Evolutionary conservation across 2,888 invertebrate species (phyloP).

Genomic region (Cyaniris semiargus): DNA sequence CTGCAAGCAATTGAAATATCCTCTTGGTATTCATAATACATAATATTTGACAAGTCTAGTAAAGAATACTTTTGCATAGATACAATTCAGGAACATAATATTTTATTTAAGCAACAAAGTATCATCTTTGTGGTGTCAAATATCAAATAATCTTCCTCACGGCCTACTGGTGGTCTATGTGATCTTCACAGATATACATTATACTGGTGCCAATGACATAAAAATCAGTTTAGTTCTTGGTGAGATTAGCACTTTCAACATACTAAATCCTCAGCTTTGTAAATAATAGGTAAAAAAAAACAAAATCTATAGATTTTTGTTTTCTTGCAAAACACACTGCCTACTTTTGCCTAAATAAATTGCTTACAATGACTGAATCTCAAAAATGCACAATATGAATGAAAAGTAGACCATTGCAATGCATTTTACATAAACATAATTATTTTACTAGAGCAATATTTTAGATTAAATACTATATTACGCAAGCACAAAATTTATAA

Average conservation of each 20-base stretch:
- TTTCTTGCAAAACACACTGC: neutral
- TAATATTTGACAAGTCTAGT: neutral
- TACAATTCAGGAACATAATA: neutral
- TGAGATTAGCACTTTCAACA: too few relatives aligned
- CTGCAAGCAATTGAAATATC: neutral
- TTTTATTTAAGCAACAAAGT: neutral
- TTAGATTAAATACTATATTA: neutral
- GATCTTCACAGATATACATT: too few relatives aligned
- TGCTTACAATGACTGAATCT: neutral
- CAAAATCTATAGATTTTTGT: too few relatives aligned
- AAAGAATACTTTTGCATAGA: neutral
- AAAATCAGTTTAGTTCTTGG: too few relatives aligned
- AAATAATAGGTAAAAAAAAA: too few relatives aligned
- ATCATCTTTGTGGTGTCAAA: neutral
- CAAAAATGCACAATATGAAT: neutral
- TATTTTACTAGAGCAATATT: neutral
- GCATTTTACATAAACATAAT: neutral
- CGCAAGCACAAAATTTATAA: neutral
- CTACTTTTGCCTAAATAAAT: neutral
- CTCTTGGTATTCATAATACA: neutral
- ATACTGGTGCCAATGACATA: too few relatives aligned
- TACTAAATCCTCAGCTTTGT: too few relatives aligned
- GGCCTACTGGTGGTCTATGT: neutral
- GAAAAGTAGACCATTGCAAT: neutral
- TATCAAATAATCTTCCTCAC: neutral